Evolutionary conservation across 1,140 invertebrate genomes (phyloP), one percentile per base, ranked within the genome.

Genomic region (Campoletis sonorensis): DNA sequence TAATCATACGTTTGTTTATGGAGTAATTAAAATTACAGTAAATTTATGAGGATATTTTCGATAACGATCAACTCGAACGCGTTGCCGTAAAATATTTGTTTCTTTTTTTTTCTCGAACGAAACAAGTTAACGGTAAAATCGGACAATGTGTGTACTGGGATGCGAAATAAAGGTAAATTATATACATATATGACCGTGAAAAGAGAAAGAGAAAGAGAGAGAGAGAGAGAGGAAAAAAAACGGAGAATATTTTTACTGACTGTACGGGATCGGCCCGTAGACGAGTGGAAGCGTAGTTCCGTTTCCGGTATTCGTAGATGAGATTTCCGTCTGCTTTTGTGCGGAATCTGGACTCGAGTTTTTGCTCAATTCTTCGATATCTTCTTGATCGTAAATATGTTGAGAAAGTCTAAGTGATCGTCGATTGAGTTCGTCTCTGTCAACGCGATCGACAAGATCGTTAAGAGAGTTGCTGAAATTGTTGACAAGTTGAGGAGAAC

Each of bases 181-280:
- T 64, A 58, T 61, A 37, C 54, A 61, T 37, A 30, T 7, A 78
- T 78, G 33, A 30, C 21, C 27, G n/a, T 67, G 33, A 78, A 67
- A 26, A 13, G 45, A 54, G 58, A 78, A 67, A 45, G 10, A 77
- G 13, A 10, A 13, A 23, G 40, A 30, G 45, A 75, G 26, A 61
- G 30, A 37, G 21, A 78, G 64, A 67, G 23, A 64, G 27, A 76
- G 72, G 23, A n/a, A 78, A 30, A 67, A 70, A 33, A 70, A 33
- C 30, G n/a, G 33, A 45, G 61, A 67, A 78, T 78, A 27, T 71
- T 77, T 45, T 71, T 72, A 94, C 93, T 93, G 90, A 94, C 93
- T 94, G 90, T 94, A 94, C 83, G 94, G 94, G 78, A 93, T 91
- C 70, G 94, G 94, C 81, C 94, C 94, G 87, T 94, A 94, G 80